Percentiles rank a stretch among this genome's conserved stretches.
phyloP scores from a whole-genome alignment of 2,113 vertebrate species.

The Prionailurus bengalensis region DNA sequence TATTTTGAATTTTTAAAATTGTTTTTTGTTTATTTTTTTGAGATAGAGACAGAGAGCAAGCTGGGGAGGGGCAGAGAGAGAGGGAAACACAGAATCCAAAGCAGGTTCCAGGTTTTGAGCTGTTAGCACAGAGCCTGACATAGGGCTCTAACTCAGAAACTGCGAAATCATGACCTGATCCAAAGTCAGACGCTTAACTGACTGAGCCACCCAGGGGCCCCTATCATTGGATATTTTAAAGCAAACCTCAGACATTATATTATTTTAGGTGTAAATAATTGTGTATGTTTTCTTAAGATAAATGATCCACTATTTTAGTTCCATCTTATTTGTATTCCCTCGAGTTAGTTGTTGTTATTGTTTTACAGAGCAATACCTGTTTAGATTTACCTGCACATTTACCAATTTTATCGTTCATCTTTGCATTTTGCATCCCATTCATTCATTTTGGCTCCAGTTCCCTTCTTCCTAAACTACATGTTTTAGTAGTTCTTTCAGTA shows the following conservation, averaged over 20 bases:
- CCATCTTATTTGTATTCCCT: background rate
- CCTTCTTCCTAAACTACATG: background rate
- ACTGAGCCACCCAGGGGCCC: too few relatives aligned
- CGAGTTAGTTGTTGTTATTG: background rate
- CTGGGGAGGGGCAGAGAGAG: too few relatives aligned
- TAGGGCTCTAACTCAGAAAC: too few relatives aligned
- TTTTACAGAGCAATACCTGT: background rate
- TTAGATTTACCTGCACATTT: background rate
- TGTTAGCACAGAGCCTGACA: too few relatives aligned
- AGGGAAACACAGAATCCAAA: too few relatives aligned
- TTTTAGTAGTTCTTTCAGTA: background rate
- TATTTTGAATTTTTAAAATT: too few relatives aligned
- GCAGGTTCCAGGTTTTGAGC: too few relatives aligned
- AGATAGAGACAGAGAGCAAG: too few relatives aligned
- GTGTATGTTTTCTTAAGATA: background rate
- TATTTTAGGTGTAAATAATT: constrained; percentile 28
- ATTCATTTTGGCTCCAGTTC: background rate
- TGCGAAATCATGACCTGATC: too few relatives aligned
- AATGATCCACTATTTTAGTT: background rate
- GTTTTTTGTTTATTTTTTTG: too few relatives aligned
- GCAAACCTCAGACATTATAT: background rate
- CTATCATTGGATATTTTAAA: constrained; percentile 2
- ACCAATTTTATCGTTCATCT: background rate
- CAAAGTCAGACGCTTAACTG: too few relatives aligned
- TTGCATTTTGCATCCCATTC: background rate